Conservation (phyloP, 2,113 vertebrate genomes). For the Gallinago undulata region DNA sequence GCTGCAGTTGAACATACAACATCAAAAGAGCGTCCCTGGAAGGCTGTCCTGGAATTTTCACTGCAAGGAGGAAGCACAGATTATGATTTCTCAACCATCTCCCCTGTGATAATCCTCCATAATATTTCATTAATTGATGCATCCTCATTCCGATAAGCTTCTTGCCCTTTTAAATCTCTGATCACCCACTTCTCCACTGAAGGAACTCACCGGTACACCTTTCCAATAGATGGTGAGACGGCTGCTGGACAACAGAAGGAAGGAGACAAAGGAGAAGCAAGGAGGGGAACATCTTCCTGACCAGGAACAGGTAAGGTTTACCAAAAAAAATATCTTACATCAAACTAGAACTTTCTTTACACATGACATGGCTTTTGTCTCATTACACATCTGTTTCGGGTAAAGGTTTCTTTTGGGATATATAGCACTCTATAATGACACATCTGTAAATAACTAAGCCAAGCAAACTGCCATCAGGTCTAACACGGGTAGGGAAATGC, state of each 20-base stretch:
- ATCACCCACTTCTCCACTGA: neutral
- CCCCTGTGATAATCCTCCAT: neutral
- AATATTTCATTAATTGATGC: neutral
- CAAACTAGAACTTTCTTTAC: neutral
- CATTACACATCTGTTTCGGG: neutral
- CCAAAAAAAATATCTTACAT: neutral
- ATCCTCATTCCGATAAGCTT: neutral
- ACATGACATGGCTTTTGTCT: neutral
- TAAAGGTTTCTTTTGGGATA: neutral
- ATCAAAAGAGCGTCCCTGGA: neutral
- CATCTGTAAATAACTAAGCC: neutral
- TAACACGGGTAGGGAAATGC: neutral
- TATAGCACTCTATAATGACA: neutral
- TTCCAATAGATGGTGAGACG: fast-evolving
- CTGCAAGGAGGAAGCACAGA: neutral
- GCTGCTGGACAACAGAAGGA: neutral
- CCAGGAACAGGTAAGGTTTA: neutral
- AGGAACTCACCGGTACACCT: neutral
- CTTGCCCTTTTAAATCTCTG: neutral
- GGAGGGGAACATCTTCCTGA: neutral
- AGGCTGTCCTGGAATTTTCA: neutral
- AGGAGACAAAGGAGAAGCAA: neutral
- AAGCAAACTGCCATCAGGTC: neutral
- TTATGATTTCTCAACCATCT: neutral
- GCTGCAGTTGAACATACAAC: fast-evolving